Conservation (phyloP, 2,113 vertebrate species). For the Indri indri region DNA sequence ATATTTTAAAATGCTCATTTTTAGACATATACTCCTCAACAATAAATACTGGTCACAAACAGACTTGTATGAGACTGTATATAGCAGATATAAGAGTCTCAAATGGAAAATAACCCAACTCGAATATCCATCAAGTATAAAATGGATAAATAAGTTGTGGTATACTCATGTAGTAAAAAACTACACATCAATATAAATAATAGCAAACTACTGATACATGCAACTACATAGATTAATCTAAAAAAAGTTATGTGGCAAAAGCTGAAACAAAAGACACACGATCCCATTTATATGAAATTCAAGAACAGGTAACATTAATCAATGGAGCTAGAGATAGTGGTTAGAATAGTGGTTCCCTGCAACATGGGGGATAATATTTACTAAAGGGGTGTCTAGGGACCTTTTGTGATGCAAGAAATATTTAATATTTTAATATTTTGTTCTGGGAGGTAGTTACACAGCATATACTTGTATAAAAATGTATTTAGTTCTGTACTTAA, state of each 20-base stretch:
- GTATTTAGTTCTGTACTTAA: neutral
- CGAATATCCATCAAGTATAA: neutral
- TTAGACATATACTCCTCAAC: neutral
- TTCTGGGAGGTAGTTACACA: neutral
- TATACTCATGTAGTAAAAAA: neutral
- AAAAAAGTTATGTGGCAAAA: neutral
- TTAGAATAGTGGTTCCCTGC: neutral
- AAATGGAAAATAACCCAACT: neutral
- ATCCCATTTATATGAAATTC: neutral
- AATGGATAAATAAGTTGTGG: neutral
- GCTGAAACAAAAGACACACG: neutral
- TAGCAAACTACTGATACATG: neutral
- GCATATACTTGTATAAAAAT: neutral
- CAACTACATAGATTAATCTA: neutral
- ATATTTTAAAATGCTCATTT: neutral
- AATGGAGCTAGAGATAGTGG: neutral
- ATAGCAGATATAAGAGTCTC: neutral
- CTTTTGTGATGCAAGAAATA: neutral
- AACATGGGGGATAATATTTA: neutral
- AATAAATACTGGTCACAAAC: neutral
- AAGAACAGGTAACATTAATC: neutral
- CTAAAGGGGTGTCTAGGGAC: neutral
- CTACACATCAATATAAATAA: neutral
- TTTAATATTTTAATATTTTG: neutral
- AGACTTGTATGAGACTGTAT: neutral